Evolutionary conservation across 2,797 vertebrate genomes (phyloP).

Genomic region (Paedocypris micromegethes): DNA sequence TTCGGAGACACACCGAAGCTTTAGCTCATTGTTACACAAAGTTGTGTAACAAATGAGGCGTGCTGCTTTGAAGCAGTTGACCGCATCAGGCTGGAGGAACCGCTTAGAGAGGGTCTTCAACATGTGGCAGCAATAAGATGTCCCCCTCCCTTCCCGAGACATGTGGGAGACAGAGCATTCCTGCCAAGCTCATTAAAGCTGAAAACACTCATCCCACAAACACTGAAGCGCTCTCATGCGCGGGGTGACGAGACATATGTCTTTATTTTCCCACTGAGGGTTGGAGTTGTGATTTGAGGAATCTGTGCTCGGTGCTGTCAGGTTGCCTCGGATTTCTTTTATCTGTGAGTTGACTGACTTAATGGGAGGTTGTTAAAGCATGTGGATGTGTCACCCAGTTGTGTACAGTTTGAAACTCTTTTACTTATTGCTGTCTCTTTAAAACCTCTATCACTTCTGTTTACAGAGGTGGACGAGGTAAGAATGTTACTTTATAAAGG

Average conservation of each 20-base stretch:
- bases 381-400: too few relatives aligned
- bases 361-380: too few relatives aligned
- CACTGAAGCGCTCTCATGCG: slow-evolving; percentile 52
- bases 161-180: slow-evolving; percentile 78
- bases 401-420: too few relatives aligned
- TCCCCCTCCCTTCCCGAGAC: slow-evolving; percentile 64
- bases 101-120: slow-evolving; percentile 59
- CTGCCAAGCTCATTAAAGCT: slow-evolving; percentile 71
- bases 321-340: background rate
- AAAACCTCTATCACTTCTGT: too few relatives aligned
- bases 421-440: too few relatives aligned
- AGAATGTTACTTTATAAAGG: too few relatives aligned
- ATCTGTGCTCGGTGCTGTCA: slow-evolving; percentile 14
- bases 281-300: slow-evolving; percentile 23
- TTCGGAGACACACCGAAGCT: slow-evolving; percentile 57
- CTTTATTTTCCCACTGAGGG: slow-evolving; percentile 30
- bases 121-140: slow-evolving; percentile 79
- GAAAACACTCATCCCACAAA: slow-evolving; percentile 69
- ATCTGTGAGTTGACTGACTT: background rate
- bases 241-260: slow-evolving; percentile 42
- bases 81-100: slow-evolving; percentile 73
- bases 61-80: slow-evolving; percentile 74
- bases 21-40: slow-evolving; percentile 69
- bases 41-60: slow-evolving; percentile 77
- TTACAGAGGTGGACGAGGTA: too few relatives aligned